These are phyloP conservation scores for Dreissena polymorpha DNA, from an alignment of 1,140 invertebrate species.

Conservation along the genomic window DNA sequence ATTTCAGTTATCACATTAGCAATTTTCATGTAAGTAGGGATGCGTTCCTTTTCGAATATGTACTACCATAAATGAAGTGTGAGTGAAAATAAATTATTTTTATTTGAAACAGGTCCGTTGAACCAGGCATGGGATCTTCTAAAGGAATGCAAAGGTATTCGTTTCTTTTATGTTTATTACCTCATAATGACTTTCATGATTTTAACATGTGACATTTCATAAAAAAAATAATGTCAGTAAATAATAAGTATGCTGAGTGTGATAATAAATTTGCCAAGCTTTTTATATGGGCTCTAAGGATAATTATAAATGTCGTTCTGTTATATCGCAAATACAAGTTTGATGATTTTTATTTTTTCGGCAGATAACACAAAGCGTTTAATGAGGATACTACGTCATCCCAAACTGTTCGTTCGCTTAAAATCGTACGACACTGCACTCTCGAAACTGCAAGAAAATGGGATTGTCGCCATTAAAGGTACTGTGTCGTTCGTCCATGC, in stretches of 20 bases:
- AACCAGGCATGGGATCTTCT: conserved; percentile 34
- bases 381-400: conserved; percentile 7
- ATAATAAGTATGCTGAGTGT: no score
- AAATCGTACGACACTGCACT: conserved; percentile 17
- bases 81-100: not conserved
- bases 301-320: no score
- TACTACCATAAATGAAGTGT: no score
- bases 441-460: conserved; percentile 8
- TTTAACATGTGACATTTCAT: no score
- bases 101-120: not conserved
- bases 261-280: no score
- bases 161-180: no score
- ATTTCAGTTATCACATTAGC: no score
- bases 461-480: conserved; percentile 33
- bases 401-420: conserved; percentile 37
- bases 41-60: no score
- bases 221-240: no score
- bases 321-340: no score
- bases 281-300: no score
- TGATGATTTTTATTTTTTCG: not conserved
- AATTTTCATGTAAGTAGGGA: no score
- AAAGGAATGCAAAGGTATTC: conserved; percentile 35
- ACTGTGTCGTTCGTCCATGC: not conserved
- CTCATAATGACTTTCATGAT: not conserved
- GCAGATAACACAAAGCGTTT: conserved; percentile 25